Conservation (phyloP, 2,797 vertebrate species). For the Podarcis siculus region DNA sequence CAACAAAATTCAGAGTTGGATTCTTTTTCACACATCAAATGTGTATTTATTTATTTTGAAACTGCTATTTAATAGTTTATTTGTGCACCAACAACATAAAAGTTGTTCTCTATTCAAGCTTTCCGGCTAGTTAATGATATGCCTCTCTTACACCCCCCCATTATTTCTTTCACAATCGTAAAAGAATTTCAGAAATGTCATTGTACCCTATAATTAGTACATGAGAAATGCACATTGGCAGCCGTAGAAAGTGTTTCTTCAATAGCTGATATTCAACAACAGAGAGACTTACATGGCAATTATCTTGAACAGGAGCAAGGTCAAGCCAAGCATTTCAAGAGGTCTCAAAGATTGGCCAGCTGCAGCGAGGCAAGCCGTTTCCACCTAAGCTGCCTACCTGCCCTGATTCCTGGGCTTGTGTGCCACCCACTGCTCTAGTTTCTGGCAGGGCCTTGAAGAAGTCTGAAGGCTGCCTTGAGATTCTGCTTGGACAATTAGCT, state of each 20-base stretch:
- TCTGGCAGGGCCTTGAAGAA: background rate
- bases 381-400: background rate
- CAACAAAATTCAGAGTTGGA: background rate
- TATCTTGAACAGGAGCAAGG: background rate
- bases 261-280: background rate
- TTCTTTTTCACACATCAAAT: background rate
- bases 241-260: background rate
- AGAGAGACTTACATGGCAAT: background rate
- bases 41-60: background rate
- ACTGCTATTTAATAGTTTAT: background rate
- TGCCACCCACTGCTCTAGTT: background rate
- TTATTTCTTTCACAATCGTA: background rate
- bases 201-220: background rate
- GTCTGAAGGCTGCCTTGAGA: background rate
- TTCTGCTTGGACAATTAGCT: background rate
- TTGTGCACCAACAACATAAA: background rate
- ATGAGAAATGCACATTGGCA: background rate
- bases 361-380: background rate
- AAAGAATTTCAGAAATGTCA: background rate
- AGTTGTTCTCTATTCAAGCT: background rate
- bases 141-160: background rate
- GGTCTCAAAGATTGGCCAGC: background rate
- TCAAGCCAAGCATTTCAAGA: background rate
- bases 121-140: background rate
- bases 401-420: background rate